Conservation (phyloP, 2,113 vertebrate species). For the Pangasianodon gigas region DNA sequence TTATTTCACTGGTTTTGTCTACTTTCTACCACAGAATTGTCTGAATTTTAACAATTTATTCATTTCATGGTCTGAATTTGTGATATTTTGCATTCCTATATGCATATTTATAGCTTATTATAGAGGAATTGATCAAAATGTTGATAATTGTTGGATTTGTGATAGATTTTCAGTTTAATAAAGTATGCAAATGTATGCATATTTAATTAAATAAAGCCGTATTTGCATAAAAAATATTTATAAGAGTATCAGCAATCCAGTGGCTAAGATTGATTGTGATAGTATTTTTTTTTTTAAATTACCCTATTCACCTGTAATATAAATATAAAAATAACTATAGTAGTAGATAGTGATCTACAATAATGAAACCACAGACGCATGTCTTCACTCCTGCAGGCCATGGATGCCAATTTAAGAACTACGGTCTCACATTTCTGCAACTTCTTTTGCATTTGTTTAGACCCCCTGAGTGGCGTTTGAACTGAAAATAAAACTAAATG, state of each 20-base stretch:
- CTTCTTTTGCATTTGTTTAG: conserved; percentile 26
- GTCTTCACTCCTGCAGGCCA: not conserved
- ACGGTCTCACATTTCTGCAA: not conserved
- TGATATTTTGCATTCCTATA: not conserved
- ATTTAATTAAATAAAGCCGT: not conserved
- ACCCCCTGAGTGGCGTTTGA: not conserved
- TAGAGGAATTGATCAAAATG: not conserved
- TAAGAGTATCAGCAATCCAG: not conserved
- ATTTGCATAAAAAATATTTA: not conserved
- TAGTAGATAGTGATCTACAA: not conserved
- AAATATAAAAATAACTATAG: not conserved
- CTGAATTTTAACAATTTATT: not conserved
- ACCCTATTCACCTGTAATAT: not conserved
- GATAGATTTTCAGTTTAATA: not conserved
- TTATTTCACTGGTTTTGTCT: not conserved
- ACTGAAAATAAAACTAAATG: conserved; percentile 5
- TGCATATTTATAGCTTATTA: not conserved
- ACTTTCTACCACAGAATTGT: not conserved
- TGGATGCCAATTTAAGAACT: not conserved
- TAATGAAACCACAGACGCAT: not conserved
- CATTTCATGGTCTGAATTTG: not conserved
- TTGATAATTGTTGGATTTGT: not conserved
- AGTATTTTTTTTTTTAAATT: too few relatives aligned
- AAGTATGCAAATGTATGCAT: not conserved
- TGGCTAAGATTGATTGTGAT: not conserved